Percentiles rank a stretch among this genome's conserved stretches.
Evolutionary conservation across 2,113 vertebrate genomes (phyloP).

Genomic region (Nipponia nippon): DNA sequence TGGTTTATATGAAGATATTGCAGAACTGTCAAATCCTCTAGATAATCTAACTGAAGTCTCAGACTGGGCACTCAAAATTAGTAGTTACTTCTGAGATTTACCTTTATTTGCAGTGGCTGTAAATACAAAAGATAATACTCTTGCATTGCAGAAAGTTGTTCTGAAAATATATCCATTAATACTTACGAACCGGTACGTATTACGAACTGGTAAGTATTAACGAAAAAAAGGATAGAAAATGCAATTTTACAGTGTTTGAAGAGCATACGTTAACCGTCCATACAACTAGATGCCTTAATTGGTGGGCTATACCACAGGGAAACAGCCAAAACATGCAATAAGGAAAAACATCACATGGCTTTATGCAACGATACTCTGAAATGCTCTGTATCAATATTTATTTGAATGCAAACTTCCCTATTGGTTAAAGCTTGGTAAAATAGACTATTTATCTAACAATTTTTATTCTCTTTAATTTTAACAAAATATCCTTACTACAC

Average conservation of each 20-base stretch:
- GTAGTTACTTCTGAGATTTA: not conserved
- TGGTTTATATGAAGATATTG: not conserved
- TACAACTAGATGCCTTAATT: not conserved
- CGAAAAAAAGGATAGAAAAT: not conserved
- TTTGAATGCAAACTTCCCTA: not conserved
- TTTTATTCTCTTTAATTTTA: not conserved
- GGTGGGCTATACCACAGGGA: not conserved
- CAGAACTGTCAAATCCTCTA: not conserved
- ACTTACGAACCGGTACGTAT: not conserved
- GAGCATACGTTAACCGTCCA: not conserved
- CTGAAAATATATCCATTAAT: not conserved
- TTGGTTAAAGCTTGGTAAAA: not conserved
- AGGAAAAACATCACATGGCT: not conserved
- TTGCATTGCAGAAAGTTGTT: not conserved
- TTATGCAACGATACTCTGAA: not conserved
- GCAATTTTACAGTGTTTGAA: not conserved
- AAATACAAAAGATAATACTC: not conserved
- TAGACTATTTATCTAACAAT: not conserved
- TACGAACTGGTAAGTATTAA: not conserved
- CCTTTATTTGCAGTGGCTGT: not conserved
- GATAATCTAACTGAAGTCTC: not conserved
- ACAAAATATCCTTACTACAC: not conserved
- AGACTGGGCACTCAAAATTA: not conserved
- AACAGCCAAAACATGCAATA: not conserved
- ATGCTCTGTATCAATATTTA: not conserved